A percentile compares a stretch with the other conserved stretches of the same genome.
phyloP scores from a whole-genome alignment of 2,113 vertebrate species.

The Tympanuchus pallidicinctus region DNA sequence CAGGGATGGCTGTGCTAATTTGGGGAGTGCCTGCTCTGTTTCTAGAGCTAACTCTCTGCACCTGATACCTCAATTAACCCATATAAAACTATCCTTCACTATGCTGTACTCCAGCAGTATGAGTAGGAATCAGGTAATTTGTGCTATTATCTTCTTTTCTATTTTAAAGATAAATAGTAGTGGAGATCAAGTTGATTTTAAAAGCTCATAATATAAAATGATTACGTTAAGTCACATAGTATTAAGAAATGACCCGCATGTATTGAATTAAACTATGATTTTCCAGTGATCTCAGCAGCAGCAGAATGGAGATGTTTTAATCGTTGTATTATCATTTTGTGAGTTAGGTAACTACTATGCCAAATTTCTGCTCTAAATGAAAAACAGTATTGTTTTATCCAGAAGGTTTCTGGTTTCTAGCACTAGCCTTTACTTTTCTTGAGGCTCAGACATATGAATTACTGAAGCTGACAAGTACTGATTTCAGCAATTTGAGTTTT shows the following conservation, averaged over 20 bases:
- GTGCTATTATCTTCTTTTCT: not conserved
- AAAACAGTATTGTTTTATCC: constrained; percentile 10
- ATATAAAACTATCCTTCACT: not conserved
- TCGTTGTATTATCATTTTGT: not conserved
- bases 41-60: not conserved
- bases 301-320: not conserved
- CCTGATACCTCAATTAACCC: not conserved
- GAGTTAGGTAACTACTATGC: not conserved
- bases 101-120: not conserved
- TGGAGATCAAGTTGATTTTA: not conserved
- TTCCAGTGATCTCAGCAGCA: constrained; percentile 5
- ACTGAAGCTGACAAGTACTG: constrained; percentile 5
- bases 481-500: not conserved
- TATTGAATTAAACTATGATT: constrained; percentile 35
- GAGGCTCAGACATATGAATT: not conserved
- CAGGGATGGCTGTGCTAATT: not conserved
- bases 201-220: not conserved
- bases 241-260: not conserved
- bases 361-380: not conserved
- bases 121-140: not conserved
- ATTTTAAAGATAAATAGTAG: not conserved
- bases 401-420: constrained; percentile 33
- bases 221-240: not conserved
- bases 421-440: constrained; percentile 3
- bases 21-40: not conserved